Evolutionary conservation across 2,888 invertebrate genomes (phyloP).

Genomic region (Ophion ellenae): DNA sequence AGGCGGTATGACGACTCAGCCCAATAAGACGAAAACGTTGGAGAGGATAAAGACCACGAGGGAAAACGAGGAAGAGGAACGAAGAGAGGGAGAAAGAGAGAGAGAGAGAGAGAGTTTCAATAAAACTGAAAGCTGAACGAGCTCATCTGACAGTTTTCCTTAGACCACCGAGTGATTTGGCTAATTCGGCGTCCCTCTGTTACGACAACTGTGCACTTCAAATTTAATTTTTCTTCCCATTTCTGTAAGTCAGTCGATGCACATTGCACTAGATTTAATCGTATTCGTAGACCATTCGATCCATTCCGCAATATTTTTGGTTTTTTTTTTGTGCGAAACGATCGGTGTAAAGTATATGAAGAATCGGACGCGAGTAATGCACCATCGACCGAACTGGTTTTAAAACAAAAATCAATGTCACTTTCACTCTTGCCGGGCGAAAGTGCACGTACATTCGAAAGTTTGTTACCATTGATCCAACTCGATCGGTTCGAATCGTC

Average conservation of each 20-base stretch:
- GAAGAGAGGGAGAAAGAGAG: slow-evolving; percentile 6
- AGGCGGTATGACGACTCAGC: slow-evolving; percentile 29
- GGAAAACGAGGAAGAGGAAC: no score
- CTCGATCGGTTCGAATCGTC: background rate
- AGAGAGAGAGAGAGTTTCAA: slow-evolving; percentile 27
- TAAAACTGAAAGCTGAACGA: slow-evolving; percentile 48
- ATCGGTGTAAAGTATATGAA: background rate
- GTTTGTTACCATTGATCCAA: background rate
- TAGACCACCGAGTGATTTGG: slow-evolving; percentile 15
- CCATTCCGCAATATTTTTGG: background rate
- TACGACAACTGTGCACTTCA: background rate
- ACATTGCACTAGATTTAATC: background rate
- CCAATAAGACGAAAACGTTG: slow-evolving; percentile 15
- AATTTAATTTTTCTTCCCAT: slow-evolving; percentile 1
- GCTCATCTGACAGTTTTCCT: slow-evolving; percentile 49
- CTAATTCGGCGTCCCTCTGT: background rate
- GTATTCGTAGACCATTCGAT: background rate
- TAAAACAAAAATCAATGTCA: slow-evolving; percentile 16
- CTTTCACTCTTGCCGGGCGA: slow-evolving; percentile 18
- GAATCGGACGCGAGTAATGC: background rate
- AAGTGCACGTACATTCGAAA: slow-evolving; percentile 22
- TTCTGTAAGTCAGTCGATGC: slow-evolving; percentile 29
- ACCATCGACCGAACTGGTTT: slow-evolving; percentile 31
- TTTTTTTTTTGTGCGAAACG: background rate
- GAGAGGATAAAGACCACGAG: background rate